These are phyloP conservation scores for Scolanthus callimorphus DNA, from an alignment of 92 coral and sea anemone species.

Conservation along the genomic window DNA sequence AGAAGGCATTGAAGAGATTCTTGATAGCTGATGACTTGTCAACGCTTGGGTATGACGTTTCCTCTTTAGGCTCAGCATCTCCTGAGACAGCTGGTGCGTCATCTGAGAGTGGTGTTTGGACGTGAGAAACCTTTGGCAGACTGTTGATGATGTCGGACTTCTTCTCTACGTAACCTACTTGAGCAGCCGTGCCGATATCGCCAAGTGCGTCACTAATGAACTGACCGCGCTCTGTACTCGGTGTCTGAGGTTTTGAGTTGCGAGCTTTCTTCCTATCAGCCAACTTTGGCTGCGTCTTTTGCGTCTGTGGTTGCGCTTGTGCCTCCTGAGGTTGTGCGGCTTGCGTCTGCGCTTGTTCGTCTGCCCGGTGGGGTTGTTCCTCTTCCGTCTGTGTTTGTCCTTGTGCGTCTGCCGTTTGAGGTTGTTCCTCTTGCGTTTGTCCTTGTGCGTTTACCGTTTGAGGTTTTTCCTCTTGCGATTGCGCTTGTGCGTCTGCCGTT, in stretches of 20 bases:
- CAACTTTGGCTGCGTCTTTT: too few relatives aligned
- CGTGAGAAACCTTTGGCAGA: conserved; percentile 43
- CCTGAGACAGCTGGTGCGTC: conserved; percentile 1
- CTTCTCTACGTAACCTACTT: conserved; percentile 49
- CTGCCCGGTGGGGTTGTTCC: neutral
- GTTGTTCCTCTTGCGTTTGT: neutral
- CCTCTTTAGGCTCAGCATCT: neutral
- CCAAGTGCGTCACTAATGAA: conserved; percentile 59
- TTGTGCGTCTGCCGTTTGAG: neutral
- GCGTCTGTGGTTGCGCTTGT: neutral
- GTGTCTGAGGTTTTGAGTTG: neutral
- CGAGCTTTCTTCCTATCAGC: neutral
- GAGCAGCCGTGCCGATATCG: conserved; percentile 69
- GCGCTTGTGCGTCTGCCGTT: neutral
- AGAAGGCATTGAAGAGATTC: conserved; percentile 63
- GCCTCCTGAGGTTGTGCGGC: neutral
- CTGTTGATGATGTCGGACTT: conserved; percentile 75
- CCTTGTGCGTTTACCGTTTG: neutral
- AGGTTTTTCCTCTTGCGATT: neutral
- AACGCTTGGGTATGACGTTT: neutral
- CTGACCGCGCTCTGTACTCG: conserved; percentile 39
- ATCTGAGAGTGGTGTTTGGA: neutral
- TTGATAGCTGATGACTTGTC: conserved; percentile 46
- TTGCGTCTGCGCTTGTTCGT: neutral
- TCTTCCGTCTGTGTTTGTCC: neutral